Evolutionary conservation across 2,888 invertebrate species (phyloP).

Genomic region (Ischnus inquisitorius): DNA sequence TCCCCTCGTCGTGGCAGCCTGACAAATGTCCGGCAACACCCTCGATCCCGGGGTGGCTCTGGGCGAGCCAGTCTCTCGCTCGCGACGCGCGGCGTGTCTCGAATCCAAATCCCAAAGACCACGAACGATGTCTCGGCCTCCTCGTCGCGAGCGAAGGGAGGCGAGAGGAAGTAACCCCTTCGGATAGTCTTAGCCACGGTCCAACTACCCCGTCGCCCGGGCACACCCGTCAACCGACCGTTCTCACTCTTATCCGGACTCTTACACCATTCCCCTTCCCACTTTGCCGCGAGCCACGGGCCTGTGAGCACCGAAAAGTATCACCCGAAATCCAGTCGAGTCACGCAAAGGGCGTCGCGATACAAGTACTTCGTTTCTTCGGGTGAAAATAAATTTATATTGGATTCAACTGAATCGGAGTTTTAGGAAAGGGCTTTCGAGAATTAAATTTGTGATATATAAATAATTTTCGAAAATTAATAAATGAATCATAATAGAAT

Average conservation of each 20-base stretch:
- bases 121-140: constrained; percentile 43
- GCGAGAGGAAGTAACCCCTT: constrained; percentile 72
- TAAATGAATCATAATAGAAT: no score
- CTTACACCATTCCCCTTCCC: constrained; percentile 37
- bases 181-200: constrained; percentile 76
- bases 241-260: constrained; percentile 67
- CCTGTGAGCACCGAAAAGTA: constrained; percentile 24
- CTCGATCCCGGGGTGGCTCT: constrained; percentile 55
- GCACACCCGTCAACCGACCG: constrained; percentile 70
- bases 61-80: constrained; percentile 35
- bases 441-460: no score
- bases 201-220: constrained; percentile 72
- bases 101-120: constrained; percentile 68
- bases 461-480: no score
- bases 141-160: neutral
- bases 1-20: constrained; percentile 68
- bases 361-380: constrained; percentile 13
- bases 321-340: constrained; percentile 33
- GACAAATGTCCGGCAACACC: constrained; percentile 78
- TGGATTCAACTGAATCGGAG: neutral
- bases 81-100: constrained; percentile 60
- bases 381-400: neutral
- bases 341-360: neutral
- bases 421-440: no score
- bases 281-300: constrained; percentile 15